Conservation (phyloP, 2,888 invertebrate genomes). For the Diadegma fenestrale region DNA sequence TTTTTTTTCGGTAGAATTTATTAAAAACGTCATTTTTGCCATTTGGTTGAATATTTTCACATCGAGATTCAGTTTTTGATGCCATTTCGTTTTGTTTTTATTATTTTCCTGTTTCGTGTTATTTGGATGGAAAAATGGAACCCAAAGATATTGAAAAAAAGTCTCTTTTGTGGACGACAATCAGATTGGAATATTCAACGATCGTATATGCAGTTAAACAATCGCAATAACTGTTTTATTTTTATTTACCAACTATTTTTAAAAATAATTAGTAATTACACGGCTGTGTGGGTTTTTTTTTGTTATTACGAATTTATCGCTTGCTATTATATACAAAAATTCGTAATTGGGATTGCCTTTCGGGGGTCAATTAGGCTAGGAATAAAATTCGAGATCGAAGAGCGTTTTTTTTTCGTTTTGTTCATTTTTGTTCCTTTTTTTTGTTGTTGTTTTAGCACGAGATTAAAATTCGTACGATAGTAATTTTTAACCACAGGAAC, state of each 20-base stretch:
- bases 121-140: conserved; percentile 4
- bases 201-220: conserved; percentile 81
- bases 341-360: conserved; percentile 53
- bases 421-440: conserved; percentile 31
- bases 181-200: conserved; percentile 71
- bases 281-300: conserved; percentile 16
- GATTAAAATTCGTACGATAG: conserved; percentile 55
- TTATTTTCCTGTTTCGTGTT: not conserved
- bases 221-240: conserved; percentile 69
- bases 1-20: conserved; percentile 29
- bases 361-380: conserved; percentile 56
- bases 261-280: conserved; percentile 51
- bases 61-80: conserved; percentile 7
- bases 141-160: conserved; percentile 25
- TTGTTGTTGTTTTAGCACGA: conserved; percentile 47
- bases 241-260: conserved; percentile 54
- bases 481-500: conserved; percentile 47
- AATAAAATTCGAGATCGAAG: conserved; percentile 58
- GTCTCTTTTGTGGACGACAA: conserved; percentile 68
- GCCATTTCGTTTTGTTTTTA: not conserved
- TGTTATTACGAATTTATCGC: conserved; percentile 11
- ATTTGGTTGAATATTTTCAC: conserved; percentile 24
- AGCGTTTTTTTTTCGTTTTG: conserved; percentile 43
- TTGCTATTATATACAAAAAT: conserved; percentile 58
- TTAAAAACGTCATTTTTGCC: conserved; percentile 34